These are phyloP conservation scores for Papilio helenus DNA, from an alignment of 1,140 invertebrate genomes.

Conservation along the genomic window DNA sequence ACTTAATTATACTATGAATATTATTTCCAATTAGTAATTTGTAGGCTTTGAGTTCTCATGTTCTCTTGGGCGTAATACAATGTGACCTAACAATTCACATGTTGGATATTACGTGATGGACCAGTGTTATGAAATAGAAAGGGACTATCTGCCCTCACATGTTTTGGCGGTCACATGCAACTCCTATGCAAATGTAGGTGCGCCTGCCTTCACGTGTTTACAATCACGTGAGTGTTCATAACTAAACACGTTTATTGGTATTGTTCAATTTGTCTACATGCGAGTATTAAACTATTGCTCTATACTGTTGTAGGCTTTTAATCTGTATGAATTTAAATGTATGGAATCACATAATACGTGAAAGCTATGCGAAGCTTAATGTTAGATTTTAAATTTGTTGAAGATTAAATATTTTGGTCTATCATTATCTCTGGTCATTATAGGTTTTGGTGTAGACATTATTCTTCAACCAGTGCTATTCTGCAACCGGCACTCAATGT, in stretches of 20 bases:
- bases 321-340: too few species aligned
- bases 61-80: background rate
- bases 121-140: constrained; percentile 8
- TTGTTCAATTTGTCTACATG: background rate
- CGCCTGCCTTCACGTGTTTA: background rate
- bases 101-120: constrained; percentile 4
- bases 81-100: background rate
- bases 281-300: background rate
- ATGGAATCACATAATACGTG: too few species aligned
- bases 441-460: too few species aligned
- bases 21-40: too few species aligned
- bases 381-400: too few species aligned
- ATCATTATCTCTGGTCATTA: too few species aligned
- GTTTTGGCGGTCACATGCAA: background rate
- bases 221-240: background rate
- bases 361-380: too few species aligned
- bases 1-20: too few species aligned
- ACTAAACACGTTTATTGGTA: background rate
- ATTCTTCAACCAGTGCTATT: too few species aligned
- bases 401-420: too few species aligned
- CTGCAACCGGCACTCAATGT: too few species aligned
- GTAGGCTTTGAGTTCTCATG: background rate
- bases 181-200: background rate
- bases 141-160: background rate
- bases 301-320: background rate